Evolutionary conservation across 2,888 invertebrate species (phyloP).

Genomic region (Chrysomela aeneicollis): DNA sequence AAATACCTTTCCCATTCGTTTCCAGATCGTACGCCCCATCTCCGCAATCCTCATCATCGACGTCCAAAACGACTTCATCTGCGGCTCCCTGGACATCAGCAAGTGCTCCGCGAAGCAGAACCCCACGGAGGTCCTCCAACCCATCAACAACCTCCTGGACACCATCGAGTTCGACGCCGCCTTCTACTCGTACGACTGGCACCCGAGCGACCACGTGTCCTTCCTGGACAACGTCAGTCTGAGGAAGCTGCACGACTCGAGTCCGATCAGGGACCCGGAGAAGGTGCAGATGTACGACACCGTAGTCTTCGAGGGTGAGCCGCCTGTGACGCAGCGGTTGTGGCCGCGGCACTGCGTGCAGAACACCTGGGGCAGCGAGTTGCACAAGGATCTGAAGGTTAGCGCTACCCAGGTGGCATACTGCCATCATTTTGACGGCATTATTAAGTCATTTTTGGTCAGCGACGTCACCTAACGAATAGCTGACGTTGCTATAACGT

Average conservation of each 20-base stretch:
- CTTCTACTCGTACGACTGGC: conserved; percentile 96
- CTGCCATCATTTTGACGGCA: no score
- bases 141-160: conserved; percentile 85
- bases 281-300: conserved; percentile 83
- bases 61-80: conserved; percentile 97
- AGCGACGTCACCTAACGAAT: no score
- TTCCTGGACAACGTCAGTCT: conserved; percentile 86
- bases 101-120: conserved; percentile 91
- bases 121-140: conserved; percentile 86
- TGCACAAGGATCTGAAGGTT: conserved; percentile 87
- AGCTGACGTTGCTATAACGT: no score
- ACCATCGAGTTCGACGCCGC: conserved; percentile 83
- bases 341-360: conserved; percentile 98
- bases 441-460: no score
- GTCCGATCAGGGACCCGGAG: conserved; percentile 74
- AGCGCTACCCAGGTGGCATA: no score
- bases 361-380: conserved; percentile 91
- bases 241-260: conserved; percentile 75
- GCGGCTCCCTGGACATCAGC: conserved; percentile 89
- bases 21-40: conserved; percentile 65
- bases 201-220: conserved; percentile 93
- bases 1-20: no score
- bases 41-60: conserved; percentile 91
- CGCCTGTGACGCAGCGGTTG: conserved; percentile 83
- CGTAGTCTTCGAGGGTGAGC: conserved; percentile 87